Evolutionary conservation across 2,797 vertebrate species (phyloP).

Genomic region (Heliangelus exortis): DNA sequence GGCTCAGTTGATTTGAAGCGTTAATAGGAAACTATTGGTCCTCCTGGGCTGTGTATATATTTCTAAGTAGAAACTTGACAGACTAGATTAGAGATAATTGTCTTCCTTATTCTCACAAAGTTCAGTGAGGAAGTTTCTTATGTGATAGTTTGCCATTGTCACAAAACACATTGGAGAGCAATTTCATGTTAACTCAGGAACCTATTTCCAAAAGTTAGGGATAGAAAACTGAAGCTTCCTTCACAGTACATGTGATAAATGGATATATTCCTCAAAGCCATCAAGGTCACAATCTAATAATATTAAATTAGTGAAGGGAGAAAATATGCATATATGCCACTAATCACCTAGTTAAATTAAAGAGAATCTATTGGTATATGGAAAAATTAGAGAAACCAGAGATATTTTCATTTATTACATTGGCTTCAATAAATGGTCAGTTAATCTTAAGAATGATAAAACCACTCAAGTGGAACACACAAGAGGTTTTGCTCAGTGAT

Average conservation of each 20-base stretch:
- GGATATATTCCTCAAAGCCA: neutral
- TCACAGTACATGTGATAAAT: neutral
- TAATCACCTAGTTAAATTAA: conserved; percentile 23
- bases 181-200: neutral
- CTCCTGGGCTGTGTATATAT: neutral
- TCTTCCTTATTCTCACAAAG: conserved; percentile 3
- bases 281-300: conserved; percentile 4
- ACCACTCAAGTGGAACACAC: conserved; percentile 12
- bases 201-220: neutral
- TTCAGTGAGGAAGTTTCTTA: neutral
- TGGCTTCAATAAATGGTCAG: conserved; percentile 35
- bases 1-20: neutral
- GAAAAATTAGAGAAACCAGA: neutral
- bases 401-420: conserved; percentile 46
- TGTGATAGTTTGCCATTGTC: neutral
- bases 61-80: neutral
- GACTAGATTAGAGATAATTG: neutral
- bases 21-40: neutral
- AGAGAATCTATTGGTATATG: neutral
- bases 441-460: conserved; percentile 64
- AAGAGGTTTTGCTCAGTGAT: conserved; percentile 38
- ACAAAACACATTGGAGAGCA: neutral
- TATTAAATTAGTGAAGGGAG: conserved; percentile 21
- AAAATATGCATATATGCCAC: conserved; percentile 30
- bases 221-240: neutral